phyloP scores from a whole-genome alignment of 2,797 vertebrate species.

The Hoplostethus atlanticus region DNA sequence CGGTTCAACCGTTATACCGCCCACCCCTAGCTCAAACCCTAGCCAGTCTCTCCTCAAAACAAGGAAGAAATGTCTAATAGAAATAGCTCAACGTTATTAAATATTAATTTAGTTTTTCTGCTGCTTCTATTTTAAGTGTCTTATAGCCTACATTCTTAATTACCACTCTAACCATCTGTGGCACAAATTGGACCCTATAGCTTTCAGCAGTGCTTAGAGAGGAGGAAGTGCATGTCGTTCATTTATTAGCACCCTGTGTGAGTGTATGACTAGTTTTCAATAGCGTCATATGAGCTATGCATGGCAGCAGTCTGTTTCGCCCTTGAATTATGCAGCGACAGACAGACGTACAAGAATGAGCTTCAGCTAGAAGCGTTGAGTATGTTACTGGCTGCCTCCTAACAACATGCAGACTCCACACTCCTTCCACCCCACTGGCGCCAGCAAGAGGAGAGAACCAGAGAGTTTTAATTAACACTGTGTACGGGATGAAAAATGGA shows the following conservation, averaged over 20 bases:
- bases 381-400: constrained; percentile 57
- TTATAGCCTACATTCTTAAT: constrained; percentile 61
- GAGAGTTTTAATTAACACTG: constrained; percentile 78
- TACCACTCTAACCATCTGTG: constrained; percentile 60
- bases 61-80: constrained; percentile 33
- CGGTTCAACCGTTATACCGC: no score
- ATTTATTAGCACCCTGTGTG: constrained; percentile 13
- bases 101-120: constrained; percentile 52
- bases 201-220: constrained; percentile 47
- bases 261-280: constrained; percentile 37
- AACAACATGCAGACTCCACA: constrained; percentile 74
- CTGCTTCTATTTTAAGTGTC: constrained; percentile 63
- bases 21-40: no score
- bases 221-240: constrained; percentile 24
- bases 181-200: constrained; percentile 57
- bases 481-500: constrained; percentile 68
- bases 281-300: constrained; percentile 18
- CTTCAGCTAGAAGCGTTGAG: constrained; percentile 63
- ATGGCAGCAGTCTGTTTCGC: constrained; percentile 48
- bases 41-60: constrained; percentile 11
- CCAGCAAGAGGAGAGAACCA: constrained; percentile 56
- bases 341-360: constrained; percentile 58
- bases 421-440: constrained; percentile 74
- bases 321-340: constrained; percentile 72
- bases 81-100: constrained; percentile 59